These are phyloP conservation scores for Stictonetta naevosa DNA, from an alignment of 2,113 vertebrate genomes.

Conservation along the genomic window DNA sequence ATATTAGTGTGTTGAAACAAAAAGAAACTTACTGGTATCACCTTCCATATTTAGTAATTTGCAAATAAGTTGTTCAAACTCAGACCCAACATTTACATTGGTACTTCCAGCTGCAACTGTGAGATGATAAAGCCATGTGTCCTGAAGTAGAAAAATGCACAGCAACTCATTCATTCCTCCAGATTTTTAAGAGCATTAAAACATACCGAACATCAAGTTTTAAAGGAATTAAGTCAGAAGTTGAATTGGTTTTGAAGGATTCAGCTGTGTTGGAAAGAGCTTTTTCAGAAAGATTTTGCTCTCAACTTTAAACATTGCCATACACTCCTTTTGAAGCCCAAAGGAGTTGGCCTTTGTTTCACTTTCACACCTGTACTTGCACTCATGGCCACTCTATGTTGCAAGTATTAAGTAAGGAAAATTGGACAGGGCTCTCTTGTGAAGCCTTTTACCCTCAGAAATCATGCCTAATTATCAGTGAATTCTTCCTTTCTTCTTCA, in stretches of 20 bases:
- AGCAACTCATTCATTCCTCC: background rate
- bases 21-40: slow-evolving; percentile 84
- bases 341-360: background rate
- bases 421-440: background rate
- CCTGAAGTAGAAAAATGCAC: slow-evolving; percentile 75
- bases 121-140: slow-evolving; percentile 94
- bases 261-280: background rate
- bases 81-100: slow-evolving; percentile 88
- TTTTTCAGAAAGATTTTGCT: background rate
- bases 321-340: background rate
- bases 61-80: slow-evolving; percentile 94
- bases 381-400: background rate
- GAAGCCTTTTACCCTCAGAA: background rate
- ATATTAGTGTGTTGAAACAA: background rate
- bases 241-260: background rate
- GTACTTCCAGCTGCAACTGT: slow-evolving; percentile 90
- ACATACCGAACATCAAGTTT: background rate
- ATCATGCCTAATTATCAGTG: background rate
- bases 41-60: slow-evolving; percentile 89
- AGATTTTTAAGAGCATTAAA: background rate
- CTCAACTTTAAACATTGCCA: background rate
- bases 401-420: background rate
- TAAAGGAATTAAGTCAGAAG: background rate
- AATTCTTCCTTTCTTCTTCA: background rate
- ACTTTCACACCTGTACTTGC: background rate